Evolutionary conservation across 2,113 vertebrate genomes (phyloP).

Genomic region (Pseudonaja textilis): DNA sequence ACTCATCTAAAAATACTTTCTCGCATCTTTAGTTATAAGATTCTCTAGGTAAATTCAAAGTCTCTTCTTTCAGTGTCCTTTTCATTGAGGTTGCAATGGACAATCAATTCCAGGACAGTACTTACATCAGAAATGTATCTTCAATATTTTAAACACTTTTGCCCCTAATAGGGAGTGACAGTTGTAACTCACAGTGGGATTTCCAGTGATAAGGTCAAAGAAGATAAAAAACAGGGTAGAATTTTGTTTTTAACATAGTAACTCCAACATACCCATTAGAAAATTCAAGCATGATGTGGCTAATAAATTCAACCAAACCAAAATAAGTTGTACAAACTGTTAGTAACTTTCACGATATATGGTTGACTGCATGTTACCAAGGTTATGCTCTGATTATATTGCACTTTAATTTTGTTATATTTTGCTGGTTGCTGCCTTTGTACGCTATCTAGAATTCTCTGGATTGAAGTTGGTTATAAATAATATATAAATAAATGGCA

Average conservation of each 20-base stretch:
- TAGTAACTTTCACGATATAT: neutral
- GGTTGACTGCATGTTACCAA: neutral
- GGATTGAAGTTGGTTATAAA: neutral
- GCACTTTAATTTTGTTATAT: neutral
- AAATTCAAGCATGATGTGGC: neutral
- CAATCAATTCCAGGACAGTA: neutral
- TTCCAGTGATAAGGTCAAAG: neutral
- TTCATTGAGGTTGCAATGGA: neutral
- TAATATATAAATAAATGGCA: neutral
- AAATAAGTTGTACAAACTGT: neutral
- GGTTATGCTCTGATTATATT: neutral
- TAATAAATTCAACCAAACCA: neutral
- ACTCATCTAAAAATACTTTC: slow-evolving; percentile 53
- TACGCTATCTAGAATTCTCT: neutral
- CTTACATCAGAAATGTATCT: neutral
- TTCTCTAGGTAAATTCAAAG: slow-evolving; percentile 59
- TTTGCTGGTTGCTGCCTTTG: neutral
- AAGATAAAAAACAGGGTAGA: neutral
- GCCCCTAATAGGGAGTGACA: neutral
- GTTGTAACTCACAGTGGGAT: neutral
- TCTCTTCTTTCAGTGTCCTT: slow-evolving; percentile 15
- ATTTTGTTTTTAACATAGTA: neutral
- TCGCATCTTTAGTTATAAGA: slow-evolving; percentile 50
- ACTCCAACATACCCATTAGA: neutral
- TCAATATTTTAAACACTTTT: slow-evolving; percentile 1